Conservation (phyloP, 2,113 vertebrate genomes). For the Jacana jacana region DNA sequence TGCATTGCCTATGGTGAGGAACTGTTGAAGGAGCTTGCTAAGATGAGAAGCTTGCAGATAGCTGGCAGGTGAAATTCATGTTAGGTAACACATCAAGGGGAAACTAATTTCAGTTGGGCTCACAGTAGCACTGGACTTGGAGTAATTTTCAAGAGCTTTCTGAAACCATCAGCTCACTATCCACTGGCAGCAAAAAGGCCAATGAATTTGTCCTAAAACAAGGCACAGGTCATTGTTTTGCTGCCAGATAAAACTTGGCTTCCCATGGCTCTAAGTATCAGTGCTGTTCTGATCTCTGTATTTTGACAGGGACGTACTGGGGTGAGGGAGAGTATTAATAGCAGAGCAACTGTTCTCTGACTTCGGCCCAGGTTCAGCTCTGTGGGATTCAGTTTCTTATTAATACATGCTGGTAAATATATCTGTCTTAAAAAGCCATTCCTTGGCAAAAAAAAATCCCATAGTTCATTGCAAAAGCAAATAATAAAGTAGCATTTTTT, state of each 20-base stretch:
- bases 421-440: neutral
- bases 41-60: neutral
- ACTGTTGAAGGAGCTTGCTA: neutral
- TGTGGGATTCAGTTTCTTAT: neutral
- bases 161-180: neutral
- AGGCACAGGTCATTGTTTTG: accelerated
- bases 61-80: neutral
- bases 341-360: neutral
- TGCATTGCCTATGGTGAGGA: neutral
- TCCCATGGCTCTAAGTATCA: neutral
- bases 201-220: neutral
- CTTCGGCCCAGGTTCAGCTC: neutral
- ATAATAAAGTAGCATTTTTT: neutral
- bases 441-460: neutral
- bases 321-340: neutral
- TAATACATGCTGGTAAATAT: neutral
- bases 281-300: neutral
- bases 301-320: neutral
- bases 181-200: neutral
- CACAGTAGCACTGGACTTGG: neutral
- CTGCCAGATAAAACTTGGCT: neutral
- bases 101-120: neutral
- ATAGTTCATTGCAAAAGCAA: neutral
- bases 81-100: neutral
- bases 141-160: neutral